Evolutionary conservation across 2,797 vertebrate species (phyloP).

Genomic region (Basileuterus tristriatus): DNA sequence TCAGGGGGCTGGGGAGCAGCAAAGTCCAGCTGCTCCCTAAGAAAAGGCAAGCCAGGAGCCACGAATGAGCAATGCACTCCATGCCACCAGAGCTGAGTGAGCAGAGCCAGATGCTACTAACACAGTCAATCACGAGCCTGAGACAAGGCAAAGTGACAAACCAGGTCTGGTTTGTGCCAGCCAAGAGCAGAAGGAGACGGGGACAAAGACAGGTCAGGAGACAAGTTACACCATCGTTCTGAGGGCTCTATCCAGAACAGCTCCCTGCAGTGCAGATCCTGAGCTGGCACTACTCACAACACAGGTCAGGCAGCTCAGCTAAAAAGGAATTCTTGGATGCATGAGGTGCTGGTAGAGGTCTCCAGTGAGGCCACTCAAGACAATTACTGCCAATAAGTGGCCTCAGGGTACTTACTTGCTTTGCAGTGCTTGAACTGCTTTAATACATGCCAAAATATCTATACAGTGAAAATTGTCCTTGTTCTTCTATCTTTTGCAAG

Average conservation of each 20-base stretch:
- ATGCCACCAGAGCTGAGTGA: not conserved
- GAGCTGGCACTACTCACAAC: not conserved
- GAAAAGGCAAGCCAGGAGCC: not conserved
- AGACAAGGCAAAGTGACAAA: not conserved
- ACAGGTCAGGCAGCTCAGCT: not conserved
- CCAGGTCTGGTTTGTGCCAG: not conserved
- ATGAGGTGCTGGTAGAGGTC: not conserved
- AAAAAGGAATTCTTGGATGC: not conserved
- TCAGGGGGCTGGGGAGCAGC: not conserved
- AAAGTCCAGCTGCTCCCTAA: not conserved
- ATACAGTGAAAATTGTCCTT: rapidly evolving
- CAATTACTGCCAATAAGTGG: not conserved
- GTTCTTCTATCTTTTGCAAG: not conserved
- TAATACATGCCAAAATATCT: not conserved
- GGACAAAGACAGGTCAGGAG: not conserved
- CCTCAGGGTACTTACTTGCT: not conserved
- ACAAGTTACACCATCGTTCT: not conserved
- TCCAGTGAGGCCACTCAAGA: not conserved
- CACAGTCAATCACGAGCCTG: not conserved
- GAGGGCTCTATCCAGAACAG: not conserved
- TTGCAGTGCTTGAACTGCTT: not conserved
- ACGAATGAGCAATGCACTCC: rapidly evolving
- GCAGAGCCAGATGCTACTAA: not conserved
- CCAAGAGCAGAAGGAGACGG: not conserved
- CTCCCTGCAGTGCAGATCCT: not conserved